Evolutionary conservation across 2,888 invertebrate species (phyloP), one percentile per base, ranked within the genome.

Genomic region (Ypsolopha scabrella): DNA sequence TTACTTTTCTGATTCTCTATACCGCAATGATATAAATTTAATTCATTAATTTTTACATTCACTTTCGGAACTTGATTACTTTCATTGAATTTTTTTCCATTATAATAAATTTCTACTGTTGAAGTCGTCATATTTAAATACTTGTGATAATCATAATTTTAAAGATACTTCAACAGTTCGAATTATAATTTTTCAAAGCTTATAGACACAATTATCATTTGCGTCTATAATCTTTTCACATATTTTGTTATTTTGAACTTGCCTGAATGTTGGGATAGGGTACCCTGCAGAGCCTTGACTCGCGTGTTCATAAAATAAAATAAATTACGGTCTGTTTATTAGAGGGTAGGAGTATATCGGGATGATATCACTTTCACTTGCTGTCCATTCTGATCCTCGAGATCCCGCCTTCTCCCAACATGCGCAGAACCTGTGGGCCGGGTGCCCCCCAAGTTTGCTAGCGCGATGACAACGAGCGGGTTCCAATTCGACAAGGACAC

Each of bases 211-310:
- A 67, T 62, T 62, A 72, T 63, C 59, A 60, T 64, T 77, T 76
- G 72, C 72, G 71, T 77, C 72, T 72, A 58, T 65, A 74, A 70
- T 58, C 64, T 68, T 66, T 24, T 3, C 4, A 4, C 24, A 34
- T 52, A 57, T 55, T 57, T 49, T 54, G 60, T 54, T 57, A 67
- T 60, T 61, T 49, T 7, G 55, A 72, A 78, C 81, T 91, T 93
- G 94, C 95, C 95, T 96, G 95, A 95, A 95, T 95, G 95, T 95
- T 95, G 95, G 95, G 95, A 95, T 95, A 95, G 95, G 95, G 95
- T 95, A 94, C 94, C 94, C 94, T 94, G 94, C 79, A 79, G 80
- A 85, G 83, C 81, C 85, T 78, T 77, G 70, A 81, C 83, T 70
- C 78, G 78, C 78, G 73, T 62, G 60, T 55, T 56, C 56, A 57